These are phyloP conservation scores for Morone chrysops DNA, from an alignment of 2,113 vertebrate species.

Conservation along the genomic window DNA sequence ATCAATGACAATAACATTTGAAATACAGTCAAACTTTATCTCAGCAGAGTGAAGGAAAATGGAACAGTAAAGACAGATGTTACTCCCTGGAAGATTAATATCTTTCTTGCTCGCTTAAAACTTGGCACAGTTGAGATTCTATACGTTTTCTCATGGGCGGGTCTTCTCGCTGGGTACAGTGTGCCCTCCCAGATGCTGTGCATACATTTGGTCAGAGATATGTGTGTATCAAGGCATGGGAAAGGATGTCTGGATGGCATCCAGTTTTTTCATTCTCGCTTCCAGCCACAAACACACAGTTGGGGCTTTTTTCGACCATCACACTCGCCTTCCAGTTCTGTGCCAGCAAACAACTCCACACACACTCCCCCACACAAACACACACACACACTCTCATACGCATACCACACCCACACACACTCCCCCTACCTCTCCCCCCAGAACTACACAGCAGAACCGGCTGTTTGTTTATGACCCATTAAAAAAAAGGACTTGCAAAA, in stretches of 20 bases:
- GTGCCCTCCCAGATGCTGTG: not conserved
- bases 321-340: conserved; percentile 32
- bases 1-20: not conserved
- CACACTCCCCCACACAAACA: conserved; percentile 15
- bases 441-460: conserved; percentile 50
- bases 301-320: conserved; percentile 31
- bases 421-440: not conserved
- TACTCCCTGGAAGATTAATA: not conserved
- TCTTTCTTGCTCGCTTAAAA: not conserved
- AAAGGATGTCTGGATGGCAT: conserved; percentile 62
- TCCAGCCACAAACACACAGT: conserved; percentile 56
- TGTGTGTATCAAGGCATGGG: conserved; percentile 52
- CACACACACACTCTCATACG: conserved; percentile 7
- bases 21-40: conserved; percentile 8
- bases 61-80: not conserved
- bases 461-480: conserved; percentile 71
- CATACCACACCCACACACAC: conserved; percentile 18
- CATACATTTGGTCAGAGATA: conserved; percentile 55
- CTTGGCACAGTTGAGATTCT: not conserved
- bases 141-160: conserved; percentile 11
- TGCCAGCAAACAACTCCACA: conserved; percentile 52
- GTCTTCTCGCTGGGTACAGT: conserved; percentile 5
- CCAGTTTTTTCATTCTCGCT: conserved; percentile 49
- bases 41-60: not conserved
- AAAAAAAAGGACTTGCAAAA: conserved; percentile 54